phyloP scores from a whole-genome alignment of 2,113 vertebrate species.

The Oreochromis niloticus region DNA sequence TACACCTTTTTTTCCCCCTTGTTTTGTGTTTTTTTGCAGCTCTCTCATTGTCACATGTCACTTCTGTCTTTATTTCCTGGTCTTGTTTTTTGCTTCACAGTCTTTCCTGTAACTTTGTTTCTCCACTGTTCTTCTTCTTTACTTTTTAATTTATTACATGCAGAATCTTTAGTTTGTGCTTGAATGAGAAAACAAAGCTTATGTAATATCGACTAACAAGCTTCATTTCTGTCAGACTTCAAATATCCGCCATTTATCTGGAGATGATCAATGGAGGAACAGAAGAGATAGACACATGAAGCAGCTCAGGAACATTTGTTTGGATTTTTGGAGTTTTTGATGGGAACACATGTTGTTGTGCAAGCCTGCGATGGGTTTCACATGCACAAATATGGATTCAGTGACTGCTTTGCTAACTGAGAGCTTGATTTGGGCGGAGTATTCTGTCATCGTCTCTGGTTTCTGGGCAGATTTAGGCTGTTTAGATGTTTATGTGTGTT shows the following conservation, averaged over 20 bases:
- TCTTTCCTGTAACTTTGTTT: neutral
- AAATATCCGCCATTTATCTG: neutral
- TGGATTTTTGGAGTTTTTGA: neutral
- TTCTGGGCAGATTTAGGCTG: neutral
- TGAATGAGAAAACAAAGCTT: neutral
- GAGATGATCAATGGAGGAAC: neutral
- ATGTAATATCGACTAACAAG: neutral
- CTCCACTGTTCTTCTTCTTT: neutral
- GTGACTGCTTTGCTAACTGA: neutral
- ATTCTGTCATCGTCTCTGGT: neutral
- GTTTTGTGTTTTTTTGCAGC: neutral
- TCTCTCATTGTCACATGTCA: neutral
- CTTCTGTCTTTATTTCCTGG: neutral
- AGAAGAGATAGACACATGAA: neutral
- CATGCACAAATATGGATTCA: neutral
- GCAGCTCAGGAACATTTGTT: neutral
- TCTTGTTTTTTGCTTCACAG: neutral
- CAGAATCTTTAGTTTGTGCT: neutral
- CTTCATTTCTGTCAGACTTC: neutral
- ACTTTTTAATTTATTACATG: neutral
- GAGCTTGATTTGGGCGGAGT: neutral
- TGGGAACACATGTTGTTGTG: neutral
- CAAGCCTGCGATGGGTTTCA: neutral
- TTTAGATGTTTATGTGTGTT: neutral
- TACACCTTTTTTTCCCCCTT: accelerated